Evolutionary conservation across 2,113 vertebrate species (phyloP).

Genomic region (Agelaius phoeniceus): DNA sequence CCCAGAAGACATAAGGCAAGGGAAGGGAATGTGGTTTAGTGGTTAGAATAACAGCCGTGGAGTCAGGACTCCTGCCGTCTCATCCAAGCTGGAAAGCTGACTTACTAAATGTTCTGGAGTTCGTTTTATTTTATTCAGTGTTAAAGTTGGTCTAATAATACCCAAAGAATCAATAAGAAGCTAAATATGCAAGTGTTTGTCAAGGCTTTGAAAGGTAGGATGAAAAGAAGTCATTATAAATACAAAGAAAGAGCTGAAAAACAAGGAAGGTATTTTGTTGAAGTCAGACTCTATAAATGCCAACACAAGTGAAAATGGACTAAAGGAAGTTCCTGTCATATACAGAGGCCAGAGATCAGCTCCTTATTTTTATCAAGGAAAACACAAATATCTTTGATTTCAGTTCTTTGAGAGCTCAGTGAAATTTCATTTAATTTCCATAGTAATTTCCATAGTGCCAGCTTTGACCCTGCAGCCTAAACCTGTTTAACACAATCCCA

Average conservation of each 20-base stretch:
- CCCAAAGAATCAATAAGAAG: not conserved
- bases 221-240: not conserved
- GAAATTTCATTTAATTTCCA: not conserved
- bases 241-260: not conserved
- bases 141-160: conserved; percentile 37
- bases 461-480: not conserved
- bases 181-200: not conserved
- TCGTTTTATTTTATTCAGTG: not conserved
- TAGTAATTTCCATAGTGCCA: not conserved
- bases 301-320: not conserved
- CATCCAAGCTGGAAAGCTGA: conserved; percentile 7
- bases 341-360: not conserved
- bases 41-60: conserved; percentile 8
- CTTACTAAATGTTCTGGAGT: conserved; percentile 10
- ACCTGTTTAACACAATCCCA: not conserved
- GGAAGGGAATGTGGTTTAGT: conserved; percentile 39
- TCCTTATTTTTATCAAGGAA: not conserved
- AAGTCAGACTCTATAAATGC: not conserved
- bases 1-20: conserved; percentile 41
- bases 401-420: not conserved
- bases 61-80: conserved; percentile 18
- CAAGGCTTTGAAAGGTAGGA: not conserved
- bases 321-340: not conserved
- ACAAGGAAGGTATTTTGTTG: not conserved
- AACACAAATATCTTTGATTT: not conserved